A percentile compares a stretch with the other conserved stretches of the same genome.
phyloP scores from a whole-genome alignment of 1,140 invertebrate genomes.

The Nasonia vitripennis region DNA sequence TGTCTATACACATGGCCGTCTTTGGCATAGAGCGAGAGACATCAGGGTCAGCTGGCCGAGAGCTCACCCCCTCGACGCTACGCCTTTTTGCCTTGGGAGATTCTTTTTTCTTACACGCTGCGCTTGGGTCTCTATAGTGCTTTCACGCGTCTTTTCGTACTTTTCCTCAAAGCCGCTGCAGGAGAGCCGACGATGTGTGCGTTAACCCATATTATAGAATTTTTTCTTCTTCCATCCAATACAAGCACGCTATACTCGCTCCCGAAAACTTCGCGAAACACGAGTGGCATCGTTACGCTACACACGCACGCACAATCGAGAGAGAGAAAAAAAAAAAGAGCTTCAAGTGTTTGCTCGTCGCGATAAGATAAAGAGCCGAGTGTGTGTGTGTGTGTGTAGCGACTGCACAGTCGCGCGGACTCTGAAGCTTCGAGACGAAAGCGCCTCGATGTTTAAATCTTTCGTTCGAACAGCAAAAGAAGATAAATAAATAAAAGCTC shows the following conservation, averaged over 20 bases:
- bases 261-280: background rate
- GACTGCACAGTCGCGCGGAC: background rate
- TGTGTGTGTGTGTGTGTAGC: background rate
- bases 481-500: constrained; percentile 11
- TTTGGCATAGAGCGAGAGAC: background rate
- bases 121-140: too few species aligned
- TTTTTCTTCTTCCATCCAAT: too few species aligned
- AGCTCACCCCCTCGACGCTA: background rate
- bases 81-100: too few species aligned
- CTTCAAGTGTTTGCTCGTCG: constrained; percentile 14
- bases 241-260: too few species aligned
- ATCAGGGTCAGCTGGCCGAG: constrained; percentile 33
- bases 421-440: background rate
- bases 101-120: too few species aligned
- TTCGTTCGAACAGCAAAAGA: constrained; percentile 13
- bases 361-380: constrained; percentile 37
- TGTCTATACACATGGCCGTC: constrained; percentile 32
- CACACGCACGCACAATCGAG: background rate
- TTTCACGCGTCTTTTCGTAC: too few species aligned
- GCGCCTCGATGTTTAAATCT: background rate
- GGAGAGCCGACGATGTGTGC: too few species aligned
- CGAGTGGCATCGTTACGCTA: background rate
- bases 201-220: too few species aligned
- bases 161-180: too few species aligned
- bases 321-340: background rate